Percentiles rank a stretch among this genome's conserved stretches.
Evolutionary conservation across 1,140 invertebrate genomes (phyloP).

Genomic region (Oscheius sp.): DNA sequence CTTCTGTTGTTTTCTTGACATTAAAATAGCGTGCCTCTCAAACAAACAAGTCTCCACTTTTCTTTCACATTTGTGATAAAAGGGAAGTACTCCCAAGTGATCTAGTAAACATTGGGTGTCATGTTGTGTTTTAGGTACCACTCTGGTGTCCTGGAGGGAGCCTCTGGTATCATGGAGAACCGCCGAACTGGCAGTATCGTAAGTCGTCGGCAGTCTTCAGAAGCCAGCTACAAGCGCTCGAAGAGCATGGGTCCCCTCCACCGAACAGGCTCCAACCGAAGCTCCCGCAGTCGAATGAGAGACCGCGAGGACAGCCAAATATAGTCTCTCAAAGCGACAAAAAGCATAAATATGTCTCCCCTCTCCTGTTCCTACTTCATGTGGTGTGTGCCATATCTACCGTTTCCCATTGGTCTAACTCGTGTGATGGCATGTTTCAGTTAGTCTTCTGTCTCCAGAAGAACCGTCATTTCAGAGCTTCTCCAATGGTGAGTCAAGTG

Average conservation of each 20-base stretch:
- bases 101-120: no score
- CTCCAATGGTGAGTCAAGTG: no score
- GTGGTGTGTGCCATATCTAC: no score
- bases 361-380: no score
- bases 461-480: no score
- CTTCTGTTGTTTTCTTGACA: no score
- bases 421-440: background rate
- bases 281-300: slow-evolving; percentile 16
- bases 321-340: slow-evolving; percentile 6
- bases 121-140: background rate
- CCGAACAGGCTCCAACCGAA: slow-evolving; percentile 33
- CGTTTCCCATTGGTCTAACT: no score
- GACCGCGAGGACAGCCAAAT: slow-evolving; percentile 40
- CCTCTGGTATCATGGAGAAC: background rate
- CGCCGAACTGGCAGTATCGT: slow-evolving; percentile 32
- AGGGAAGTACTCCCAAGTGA: no score
- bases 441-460: background rate
- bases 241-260: slow-evolving; percentile 46
- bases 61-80: no score
- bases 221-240: slow-evolving; percentile 42
- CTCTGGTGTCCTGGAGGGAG: background rate
- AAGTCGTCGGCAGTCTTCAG: slow-evolving; percentile 41
- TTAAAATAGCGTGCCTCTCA: no score
- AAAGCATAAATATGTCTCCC: slow-evolving; percentile 6
- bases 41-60: no score